Conservation (phyloP, 1,140 invertebrate genomes). For the Aphidius ervi region DNA sequence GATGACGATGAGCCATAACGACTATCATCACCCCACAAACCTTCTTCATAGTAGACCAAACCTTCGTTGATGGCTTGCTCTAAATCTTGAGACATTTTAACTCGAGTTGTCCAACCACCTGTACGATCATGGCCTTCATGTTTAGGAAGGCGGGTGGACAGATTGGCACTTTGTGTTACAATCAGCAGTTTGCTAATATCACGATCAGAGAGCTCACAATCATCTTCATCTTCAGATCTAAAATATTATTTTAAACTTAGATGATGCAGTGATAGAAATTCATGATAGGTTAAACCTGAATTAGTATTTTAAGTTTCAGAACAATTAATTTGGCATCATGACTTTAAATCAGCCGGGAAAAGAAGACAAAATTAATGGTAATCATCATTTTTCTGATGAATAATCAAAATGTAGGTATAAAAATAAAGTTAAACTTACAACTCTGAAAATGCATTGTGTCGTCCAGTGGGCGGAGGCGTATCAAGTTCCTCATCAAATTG, state of each 20-base stretch:
- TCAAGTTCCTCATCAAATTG: slow-evolving; percentile 96
- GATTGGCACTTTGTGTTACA: slow-evolving; percentile 77
- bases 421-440: slow-evolving; percentile 47
- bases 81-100: slow-evolving; percentile 90
- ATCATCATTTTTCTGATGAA: slow-evolving; percentile 25
- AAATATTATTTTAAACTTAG: slow-evolving; percentile 21
- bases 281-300: background rate
- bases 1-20: slow-evolving; percentile 46
- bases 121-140: slow-evolving; percentile 88
- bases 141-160: slow-evolving; percentile 60
- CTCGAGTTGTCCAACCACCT: slow-evolving; percentile 76
- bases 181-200: slow-evolving; percentile 95
- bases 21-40: slow-evolving; percentile 66
- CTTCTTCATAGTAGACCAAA: slow-evolving; percentile 90
- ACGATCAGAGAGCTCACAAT: slow-evolving; percentile 84
- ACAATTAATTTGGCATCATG: slow-evolving; percentile 12
- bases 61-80: slow-evolving; percentile 94
- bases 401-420: too few relatives aligned
- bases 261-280: background rate
- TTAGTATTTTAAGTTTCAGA: slow-evolving; percentile 21
- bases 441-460: slow-evolving; percentile 80
- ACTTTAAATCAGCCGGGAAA: slow-evolving; percentile 36
- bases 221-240: slow-evolving; percentile 75
- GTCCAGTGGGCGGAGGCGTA: slow-evolving; percentile 63
- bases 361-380: slow-evolving; percentile 36